Base-by-base conservation (phyloP, 2,888 invertebrate species). In the Cryptocephalus moraei region DNA sequence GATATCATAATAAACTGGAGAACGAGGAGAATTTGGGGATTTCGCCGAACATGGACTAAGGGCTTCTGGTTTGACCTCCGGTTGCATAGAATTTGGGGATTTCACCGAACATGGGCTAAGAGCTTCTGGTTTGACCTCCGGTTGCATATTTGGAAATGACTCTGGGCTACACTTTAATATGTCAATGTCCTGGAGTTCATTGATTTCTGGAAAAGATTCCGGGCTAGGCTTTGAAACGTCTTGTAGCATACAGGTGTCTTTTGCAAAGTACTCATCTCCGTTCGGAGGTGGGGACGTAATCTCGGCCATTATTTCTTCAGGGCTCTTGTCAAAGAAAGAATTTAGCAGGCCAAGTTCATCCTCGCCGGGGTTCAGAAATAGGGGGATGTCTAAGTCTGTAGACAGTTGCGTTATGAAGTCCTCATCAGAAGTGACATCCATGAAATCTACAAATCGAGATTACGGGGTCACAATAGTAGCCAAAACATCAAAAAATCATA, bases 391-490 rank as follows among this genome's bases (percentile, higher is more conserved):
- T 48, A 70, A 57, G 50, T 65, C 66, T 8, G 64, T 60, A 31
- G 68, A 67, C 33, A 70, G 49, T 49, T 69, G 67, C 47, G 68
- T 64, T 32, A 70, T 52, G 47, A 70, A 69, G 52, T 70, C 69
- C 52, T 70, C 70, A 48, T 68, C 68, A 8, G 65, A 62, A 11
- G 60, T 60, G 32, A 61, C 49, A 49, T 68, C 68, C 39, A 63
- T 57, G 49, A 56, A 63, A 56, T 66, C 66, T 65, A 49, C 40
- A 60, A 58, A 50, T 22, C 22, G 22, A 22, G 22, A 22, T 22
- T 22, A 22, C 22, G 6, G 6, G 22, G 22, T 22, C 22, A 22
- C 22, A 22, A 6, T 6, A 22, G 22, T 4, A 22, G 22, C 6
- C 22, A 22, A 22, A 22, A 22, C 6, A 22, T 6, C 22, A 22